Evolutionary conservation across 2,113 vertebrate species (phyloP).

Genomic region (Sclerurus mexicanus): DNA sequence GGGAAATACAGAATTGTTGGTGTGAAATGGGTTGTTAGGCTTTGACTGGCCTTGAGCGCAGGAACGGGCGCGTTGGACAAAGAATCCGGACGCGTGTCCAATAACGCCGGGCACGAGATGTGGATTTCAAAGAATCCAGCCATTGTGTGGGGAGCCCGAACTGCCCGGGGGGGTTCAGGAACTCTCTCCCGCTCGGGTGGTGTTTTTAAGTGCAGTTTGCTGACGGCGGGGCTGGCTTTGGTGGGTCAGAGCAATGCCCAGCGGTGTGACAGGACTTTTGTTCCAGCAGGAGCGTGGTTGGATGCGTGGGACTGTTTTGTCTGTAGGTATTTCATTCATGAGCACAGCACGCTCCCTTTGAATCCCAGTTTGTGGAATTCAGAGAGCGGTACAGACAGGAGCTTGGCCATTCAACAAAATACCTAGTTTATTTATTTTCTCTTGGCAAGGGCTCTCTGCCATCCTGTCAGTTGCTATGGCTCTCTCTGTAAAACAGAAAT

Average conservation of each 20-base stretch:
- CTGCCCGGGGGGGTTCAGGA: background rate
- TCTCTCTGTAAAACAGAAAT: constrained; percentile 36
- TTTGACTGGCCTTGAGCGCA: background rate
- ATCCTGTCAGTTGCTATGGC: constrained; percentile 30
- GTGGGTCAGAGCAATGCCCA: background rate
- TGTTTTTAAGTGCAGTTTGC: constrained; percentile 29
- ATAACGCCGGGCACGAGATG: background rate
- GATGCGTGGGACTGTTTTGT: background rate
- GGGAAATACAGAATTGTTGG: background rate
- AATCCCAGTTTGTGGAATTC: background rate
- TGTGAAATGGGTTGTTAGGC: background rate
- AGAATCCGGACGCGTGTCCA: background rate
- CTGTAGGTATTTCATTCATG: constrained; percentile 36
- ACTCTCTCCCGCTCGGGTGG: background rate
- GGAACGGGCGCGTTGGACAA: constrained; percentile 10
- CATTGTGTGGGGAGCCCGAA: background rate
- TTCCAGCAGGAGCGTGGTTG: background rate
- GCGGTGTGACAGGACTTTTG: background rate
- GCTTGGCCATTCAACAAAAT: constrained; percentile 31
- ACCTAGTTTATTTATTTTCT: background rate
- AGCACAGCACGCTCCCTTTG: background rate
- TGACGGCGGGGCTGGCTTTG: background rate
- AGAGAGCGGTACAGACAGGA: background rate
- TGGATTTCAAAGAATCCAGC: constrained; percentile 20
- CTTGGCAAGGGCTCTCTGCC: constrained; percentile 2